phyloP scores from a whole-genome alignment of 2,113 vertebrate species.

The Eclectus roratus region DNA sequence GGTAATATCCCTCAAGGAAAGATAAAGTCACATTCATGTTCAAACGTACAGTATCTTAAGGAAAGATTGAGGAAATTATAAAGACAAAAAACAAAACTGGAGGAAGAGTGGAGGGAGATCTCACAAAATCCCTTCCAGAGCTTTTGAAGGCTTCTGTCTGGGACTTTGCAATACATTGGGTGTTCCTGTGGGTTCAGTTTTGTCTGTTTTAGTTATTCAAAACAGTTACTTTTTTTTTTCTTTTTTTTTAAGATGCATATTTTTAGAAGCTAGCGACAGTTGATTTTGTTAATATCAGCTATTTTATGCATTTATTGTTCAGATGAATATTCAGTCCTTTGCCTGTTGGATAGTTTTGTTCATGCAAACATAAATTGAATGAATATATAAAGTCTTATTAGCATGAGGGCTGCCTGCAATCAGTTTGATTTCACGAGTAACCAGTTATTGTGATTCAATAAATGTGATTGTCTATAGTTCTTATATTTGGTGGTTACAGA shows the following conservation, averaged over 20 bases:
- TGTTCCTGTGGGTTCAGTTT: not conserved
- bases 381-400: not conserved
- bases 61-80: not conserved
- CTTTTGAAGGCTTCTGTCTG: not conserved
- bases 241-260: not conserved
- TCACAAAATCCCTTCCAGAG: not conserved
- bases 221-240: fast-evolving
- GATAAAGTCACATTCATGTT: not conserved
- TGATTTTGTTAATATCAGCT: not conserved
- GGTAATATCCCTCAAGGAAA: not conserved
- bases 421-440: not conserved
- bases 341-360: not conserved
- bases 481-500: not conserved
- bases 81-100: not conserved
- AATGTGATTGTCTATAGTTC: not conserved
- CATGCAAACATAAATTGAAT: not conserved
- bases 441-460: not conserved
- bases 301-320: not conserved
- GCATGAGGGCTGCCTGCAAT: not conserved
- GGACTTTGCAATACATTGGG: not conserved
- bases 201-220: not conserved
- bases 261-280: not conserved
- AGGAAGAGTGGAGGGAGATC: fast-evolving
- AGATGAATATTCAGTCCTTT: not conserved
- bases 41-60: not conserved